Conservation (phyloP, 2,113 vertebrate species). For the Galbula dea region DNA sequence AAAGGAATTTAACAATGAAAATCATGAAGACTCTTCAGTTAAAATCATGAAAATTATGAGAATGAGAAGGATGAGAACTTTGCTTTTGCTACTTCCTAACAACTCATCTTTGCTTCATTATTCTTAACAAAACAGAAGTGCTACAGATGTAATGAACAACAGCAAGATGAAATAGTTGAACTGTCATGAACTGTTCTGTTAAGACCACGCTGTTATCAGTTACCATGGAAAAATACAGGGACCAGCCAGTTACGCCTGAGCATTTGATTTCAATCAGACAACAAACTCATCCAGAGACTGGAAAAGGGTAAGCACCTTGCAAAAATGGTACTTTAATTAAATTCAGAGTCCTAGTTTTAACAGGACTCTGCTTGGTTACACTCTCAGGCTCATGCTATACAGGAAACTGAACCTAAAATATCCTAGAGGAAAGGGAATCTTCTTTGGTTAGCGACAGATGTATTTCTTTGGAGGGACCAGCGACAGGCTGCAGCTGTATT, state of each 20-base stretch:
- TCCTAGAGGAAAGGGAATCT: neutral
- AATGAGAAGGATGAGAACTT: neutral
- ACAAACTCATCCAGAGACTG: neutral
- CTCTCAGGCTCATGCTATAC: neutral
- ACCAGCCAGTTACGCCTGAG: neutral
- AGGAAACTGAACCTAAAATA: neutral
- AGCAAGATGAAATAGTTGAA: neutral
- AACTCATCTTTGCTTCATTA: neutral
- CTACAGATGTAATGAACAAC: neutral
- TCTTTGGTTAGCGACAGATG: neutral
- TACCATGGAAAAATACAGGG: neutral
- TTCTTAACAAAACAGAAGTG: neutral
- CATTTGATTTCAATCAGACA: slow-evolving; percentile 33
- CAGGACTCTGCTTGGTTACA: neutral
- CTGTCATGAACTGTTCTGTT: neutral
- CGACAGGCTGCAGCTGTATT: neutral
- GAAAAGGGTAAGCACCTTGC: neutral
- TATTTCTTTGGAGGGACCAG: neutral
- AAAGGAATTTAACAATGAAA: neutral
- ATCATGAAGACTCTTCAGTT: neutral
- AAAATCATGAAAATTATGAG: neutral
- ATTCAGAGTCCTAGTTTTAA: neutral
- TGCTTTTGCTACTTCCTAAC: neutral
- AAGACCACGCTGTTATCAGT: neutral
- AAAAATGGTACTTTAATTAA: neutral